Percentiles rank a stretch among this genome's conserved stretches.
Evolutionary conservation across 2,797 vertebrate genomes (phyloP).

Genomic region (Anableps anableps): DNA sequence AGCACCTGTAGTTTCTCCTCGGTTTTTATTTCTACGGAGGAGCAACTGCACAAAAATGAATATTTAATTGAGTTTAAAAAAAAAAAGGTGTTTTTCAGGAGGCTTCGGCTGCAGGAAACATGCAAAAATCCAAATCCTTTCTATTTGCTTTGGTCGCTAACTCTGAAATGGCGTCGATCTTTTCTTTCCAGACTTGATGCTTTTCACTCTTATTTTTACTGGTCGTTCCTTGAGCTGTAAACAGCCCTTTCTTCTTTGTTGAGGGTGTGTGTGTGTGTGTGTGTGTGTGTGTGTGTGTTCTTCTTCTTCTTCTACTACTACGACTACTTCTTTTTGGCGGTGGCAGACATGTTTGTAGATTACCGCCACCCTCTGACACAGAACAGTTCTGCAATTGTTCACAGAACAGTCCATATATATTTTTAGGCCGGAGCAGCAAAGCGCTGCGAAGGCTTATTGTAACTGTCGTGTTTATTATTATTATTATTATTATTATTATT

Average conservation of each 20-base stretch:
- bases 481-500: too few relatives aligned
- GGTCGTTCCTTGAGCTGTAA: neutral
- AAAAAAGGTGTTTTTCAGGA: neutral
- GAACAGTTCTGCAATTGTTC: too few relatives aligned
- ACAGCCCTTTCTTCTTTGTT: neutral
- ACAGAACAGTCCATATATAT: too few relatives aligned
- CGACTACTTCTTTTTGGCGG: neutral
- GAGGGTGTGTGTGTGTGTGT: too few relatives aligned
- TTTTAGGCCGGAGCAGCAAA: too few relatives aligned
- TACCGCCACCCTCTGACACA: too few relatives aligned
- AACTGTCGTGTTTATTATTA: too few relatives aligned
- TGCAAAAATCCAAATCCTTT: neutral
- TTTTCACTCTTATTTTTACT: neutral
- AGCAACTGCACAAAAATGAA: neutral
- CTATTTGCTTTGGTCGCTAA: neutral
- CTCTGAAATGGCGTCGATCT: neutral
- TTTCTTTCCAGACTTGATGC: neutral
- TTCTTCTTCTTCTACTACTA: neutral
- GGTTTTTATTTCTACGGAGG: neutral
- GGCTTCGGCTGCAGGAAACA: neutral
- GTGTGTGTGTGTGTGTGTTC: too few relatives aligned
- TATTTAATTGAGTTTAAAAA: neutral
- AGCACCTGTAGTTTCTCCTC: neutral
- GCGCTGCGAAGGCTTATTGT: too few relatives aligned
- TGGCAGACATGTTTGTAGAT: neutral